phyloP scores from a whole-genome alignment of 2,797 vertebrate species.

The Pantherophis alleghaniensis region DNA sequence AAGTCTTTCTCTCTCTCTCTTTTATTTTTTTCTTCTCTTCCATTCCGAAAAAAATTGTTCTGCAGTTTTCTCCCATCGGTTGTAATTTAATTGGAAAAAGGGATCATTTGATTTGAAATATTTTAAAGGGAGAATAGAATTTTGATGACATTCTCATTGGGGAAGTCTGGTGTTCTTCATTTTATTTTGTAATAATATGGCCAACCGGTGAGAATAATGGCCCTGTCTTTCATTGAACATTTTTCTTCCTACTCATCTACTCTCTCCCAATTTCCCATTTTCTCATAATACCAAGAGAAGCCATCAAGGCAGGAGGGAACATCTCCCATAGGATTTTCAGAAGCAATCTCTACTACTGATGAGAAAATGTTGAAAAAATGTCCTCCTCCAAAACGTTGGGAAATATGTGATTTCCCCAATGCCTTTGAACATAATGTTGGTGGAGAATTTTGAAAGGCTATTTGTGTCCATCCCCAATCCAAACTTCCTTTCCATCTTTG shows the following conservation, averaged over 20 bases:
- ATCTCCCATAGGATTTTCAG: background rate
- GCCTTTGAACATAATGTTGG: background rate
- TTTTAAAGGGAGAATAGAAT: conserved; percentile 5
- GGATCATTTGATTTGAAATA: background rate
- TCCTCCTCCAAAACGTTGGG: background rate
- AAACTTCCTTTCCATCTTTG: background rate
- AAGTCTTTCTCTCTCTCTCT: background rate
- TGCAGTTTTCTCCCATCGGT: background rate
- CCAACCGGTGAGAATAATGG: background rate
- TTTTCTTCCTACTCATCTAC: background rate
- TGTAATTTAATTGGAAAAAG: background rate
- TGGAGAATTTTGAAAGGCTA: background rate
- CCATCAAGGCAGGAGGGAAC: background rate
- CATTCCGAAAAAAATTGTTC: background rate
- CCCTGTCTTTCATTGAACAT: background rate
- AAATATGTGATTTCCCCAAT: background rate
- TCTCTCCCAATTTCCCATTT: background rate
- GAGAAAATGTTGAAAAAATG: background rate
- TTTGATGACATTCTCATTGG: background rate
- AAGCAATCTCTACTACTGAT: background rate
- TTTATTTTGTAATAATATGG: background rate
- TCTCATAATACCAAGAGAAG: background rate
- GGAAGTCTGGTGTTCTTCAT: background rate
- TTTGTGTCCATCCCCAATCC: background rate
- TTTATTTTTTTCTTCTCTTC: background rate